A percentile compares a stretch with the other conserved stretches of the same genome.
These are phyloP conservation scores for Automeris io DNA, from an alignment of 2,888 invertebrate species.

Conservation along the genomic window DNA sequence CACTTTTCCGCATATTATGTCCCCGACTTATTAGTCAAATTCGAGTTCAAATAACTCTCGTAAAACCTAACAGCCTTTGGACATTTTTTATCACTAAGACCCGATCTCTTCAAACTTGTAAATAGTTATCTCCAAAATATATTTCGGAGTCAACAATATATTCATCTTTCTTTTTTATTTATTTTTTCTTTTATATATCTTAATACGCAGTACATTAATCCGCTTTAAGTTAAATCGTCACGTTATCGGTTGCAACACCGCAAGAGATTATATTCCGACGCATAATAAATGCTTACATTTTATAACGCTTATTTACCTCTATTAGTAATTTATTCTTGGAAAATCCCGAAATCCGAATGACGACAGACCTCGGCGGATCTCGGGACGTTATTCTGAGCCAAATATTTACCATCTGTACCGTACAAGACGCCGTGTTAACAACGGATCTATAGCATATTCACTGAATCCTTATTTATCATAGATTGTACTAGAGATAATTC, in stretches of 20 bases:
- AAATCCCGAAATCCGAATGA: neutral
- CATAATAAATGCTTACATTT: neutral
- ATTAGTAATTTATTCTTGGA: neutral
- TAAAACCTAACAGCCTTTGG: constrained; percentile 76
- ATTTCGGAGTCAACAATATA: constrained; percentile 64
- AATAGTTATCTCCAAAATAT: constrained; percentile 75
- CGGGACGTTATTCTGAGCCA: constrained; percentile 1
- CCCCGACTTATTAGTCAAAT: constrained; percentile 62
- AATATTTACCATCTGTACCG: constrained; percentile 2
- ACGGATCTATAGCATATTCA: constrained; percentile 2
- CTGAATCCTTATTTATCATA: constrained; percentile 4
- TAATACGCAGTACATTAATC: constrained; percentile 6
- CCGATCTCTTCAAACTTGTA: constrained; percentile 64
- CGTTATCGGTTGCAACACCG: constrained; percentile 1
- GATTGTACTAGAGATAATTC: neutral
- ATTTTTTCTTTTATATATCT: constrained; percentile 18
- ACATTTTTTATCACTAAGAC: constrained; percentile 73
- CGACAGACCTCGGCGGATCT: neutral
- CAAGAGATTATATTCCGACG: neutral
- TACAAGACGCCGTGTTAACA: constrained; percentile 4
- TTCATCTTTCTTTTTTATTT: constrained; percentile 42
- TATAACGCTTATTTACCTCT: neutral
- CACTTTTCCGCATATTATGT: constrained; percentile 58
- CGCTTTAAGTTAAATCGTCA: constrained; percentile 2
- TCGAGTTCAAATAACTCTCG: constrained; percentile 64